phyloP scores from a whole-genome alignment of 2,888 invertebrate genomes.

The Myopa tessellatipennis region DNA sequence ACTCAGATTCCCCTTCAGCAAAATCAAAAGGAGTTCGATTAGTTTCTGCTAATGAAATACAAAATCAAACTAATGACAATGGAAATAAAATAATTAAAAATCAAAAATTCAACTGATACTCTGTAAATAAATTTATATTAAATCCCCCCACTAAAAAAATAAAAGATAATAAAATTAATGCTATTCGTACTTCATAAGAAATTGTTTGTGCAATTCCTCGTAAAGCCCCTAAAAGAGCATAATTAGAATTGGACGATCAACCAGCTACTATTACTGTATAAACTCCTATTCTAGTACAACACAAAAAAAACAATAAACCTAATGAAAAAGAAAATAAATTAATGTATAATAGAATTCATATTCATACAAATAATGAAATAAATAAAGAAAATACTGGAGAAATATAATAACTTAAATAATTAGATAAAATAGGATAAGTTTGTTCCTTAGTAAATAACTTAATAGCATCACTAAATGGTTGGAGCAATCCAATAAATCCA shows the following conservation, averaged over 20 bases:
- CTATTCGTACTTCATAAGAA: too few species aligned
- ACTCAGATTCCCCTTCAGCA: slow-evolving; percentile 81
- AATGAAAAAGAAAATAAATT: slow-evolving; percentile 73
- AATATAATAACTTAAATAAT: slow-evolving; percentile 65
- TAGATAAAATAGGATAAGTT: slow-evolving; percentile 71
- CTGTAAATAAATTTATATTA: slow-evolving; percentile 71
- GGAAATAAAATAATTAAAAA: slow-evolving; percentile 75
- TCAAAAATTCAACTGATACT: slow-evolving; percentile 66
- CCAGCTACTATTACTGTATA: too few species aligned
- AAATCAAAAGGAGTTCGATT: slow-evolving; percentile 76
- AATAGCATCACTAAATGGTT: slow-evolving; percentile 80
- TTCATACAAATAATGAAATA: slow-evolving; percentile 73
- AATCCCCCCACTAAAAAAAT: slow-evolving; percentile 63
- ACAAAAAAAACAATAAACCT: slow-evolving; percentile 60
- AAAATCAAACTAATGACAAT: slow-evolving; percentile 72
- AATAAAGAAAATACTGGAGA: slow-evolving; percentile 73
- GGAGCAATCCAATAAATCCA: slow-evolving; percentile 73
- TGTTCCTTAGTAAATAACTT: slow-evolving; percentile 78
- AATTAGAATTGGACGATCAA: too few species aligned
- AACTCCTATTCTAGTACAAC: slow-evolving; percentile 73
- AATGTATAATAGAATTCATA: slow-evolving; percentile 72
- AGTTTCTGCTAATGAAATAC: slow-evolving; percentile 65
- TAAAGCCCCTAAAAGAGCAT: too few species aligned
- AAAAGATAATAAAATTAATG: too few species aligned
- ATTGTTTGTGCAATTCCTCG: too few species aligned